phyloP scores from a whole-genome alignment of 2,888 invertebrate genomes.

The Chelonus formosanus region DNA sequence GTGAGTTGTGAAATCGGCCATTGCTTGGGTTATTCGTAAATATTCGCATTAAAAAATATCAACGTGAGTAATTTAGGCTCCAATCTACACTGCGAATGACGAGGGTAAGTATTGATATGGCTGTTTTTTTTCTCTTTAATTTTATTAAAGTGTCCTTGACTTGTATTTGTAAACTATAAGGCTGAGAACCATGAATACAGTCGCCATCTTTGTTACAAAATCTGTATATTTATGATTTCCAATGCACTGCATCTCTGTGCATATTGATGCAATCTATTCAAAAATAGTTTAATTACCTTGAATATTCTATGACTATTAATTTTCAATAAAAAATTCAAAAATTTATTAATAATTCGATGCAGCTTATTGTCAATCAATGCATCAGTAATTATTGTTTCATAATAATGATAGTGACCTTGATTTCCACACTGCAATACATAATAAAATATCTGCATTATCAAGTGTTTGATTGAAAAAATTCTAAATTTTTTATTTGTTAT shows the following conservation, averaged over 20 bases:
- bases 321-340: too few relatives aligned
- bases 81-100: conserved; percentile 27
- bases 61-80: conserved; percentile 35
- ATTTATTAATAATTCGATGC: not conserved
- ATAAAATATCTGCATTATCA: too few relatives aligned
- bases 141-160: conserved; percentile 31
- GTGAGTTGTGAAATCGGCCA: conserved; percentile 53
- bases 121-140: not conserved
- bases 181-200: conserved; percentile 46
- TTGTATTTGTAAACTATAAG: conserved; percentile 33
- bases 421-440: conserved; percentile 42
- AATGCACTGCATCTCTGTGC: conserved; percentile 10
- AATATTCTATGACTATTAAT: too few relatives aligned
- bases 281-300: not conserved
- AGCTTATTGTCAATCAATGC: not conserved
- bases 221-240: conserved; percentile 45
- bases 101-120: conserved; percentile 36
- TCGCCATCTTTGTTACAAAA: conserved; percentile 60
- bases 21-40: conserved; percentile 47
- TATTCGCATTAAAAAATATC: conserved; percentile 40
- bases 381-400: conserved; percentile 39
- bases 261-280: conserved; percentile 1
- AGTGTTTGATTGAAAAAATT: too few relatives aligned
- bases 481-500: too few relatives aligned
- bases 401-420: conserved; percentile 47